Conservation (phyloP, 2,113 vertebrate species). For the Trinectes maculatus region DNA sequence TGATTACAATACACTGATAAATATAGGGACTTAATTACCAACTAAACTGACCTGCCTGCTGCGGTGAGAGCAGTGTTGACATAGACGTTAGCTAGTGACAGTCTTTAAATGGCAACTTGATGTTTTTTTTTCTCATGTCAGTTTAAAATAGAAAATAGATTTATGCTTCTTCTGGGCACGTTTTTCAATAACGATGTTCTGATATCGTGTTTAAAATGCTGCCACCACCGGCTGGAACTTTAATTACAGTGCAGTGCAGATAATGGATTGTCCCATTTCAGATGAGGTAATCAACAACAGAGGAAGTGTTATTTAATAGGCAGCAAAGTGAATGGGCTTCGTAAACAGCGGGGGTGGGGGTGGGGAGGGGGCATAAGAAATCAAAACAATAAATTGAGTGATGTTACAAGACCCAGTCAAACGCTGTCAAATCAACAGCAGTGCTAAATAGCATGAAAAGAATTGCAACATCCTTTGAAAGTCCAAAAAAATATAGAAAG, state of each 20-base stretch:
- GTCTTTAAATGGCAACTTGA: conserved; percentile 16
- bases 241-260: conserved; percentile 27
- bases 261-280: conserved; percentile 41
- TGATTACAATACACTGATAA: conserved; percentile 22
- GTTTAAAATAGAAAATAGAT: no score
- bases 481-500: conserved; percentile 1
- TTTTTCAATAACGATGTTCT: conserved; percentile 24
- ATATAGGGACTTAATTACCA: conserved; percentile 61
- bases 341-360: background rate
- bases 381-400: conserved; percentile 41
- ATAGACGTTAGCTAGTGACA: conserved; percentile 12
- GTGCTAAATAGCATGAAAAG: background rate
- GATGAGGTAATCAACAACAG: conserved; percentile 50
- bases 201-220: conserved; percentile 23
- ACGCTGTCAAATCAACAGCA: conserved; percentile 22
- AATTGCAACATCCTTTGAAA: conserved; percentile 8
- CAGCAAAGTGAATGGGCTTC: conserved; percentile 30
- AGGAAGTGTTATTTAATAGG: conserved; percentile 50
- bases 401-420: conserved; percentile 18
- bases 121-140: no score
- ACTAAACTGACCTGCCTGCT: conserved; percentile 41
- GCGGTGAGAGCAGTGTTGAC: conserved; percentile 24
- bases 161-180: background rate
- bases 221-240: conserved; percentile 34
- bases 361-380: background rate